A percentile compares a stretch with the other conserved stretches of the same genome.
Evolutionary conservation across 2,888 invertebrate genomes (phyloP).

Genomic region (Callimorpha dominula): DNA sequence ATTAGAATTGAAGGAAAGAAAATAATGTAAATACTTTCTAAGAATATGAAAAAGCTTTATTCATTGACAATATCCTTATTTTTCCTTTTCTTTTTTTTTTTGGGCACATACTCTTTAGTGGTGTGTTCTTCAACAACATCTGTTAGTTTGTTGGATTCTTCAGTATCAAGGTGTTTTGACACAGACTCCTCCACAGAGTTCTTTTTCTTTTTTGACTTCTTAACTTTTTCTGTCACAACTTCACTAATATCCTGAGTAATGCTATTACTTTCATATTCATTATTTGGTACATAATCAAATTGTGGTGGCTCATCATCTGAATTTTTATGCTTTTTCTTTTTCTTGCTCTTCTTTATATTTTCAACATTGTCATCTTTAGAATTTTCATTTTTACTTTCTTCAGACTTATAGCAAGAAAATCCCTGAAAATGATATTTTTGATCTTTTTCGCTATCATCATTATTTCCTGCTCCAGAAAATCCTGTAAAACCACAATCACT

Average conservation of each 20-base stretch:
- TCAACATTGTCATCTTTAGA: slow-evolving; percentile 11
- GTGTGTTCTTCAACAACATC: slow-evolving; percentile 28
- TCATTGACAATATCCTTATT: slow-evolving; percentile 53
- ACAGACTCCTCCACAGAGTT: slow-evolving; percentile 32
- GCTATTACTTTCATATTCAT: neutral
- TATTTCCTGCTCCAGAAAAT: slow-evolving; percentile 68
- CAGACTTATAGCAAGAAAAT: slow-evolving; percentile 49
- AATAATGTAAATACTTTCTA: too few species aligned
- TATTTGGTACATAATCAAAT: slow-evolving; percentile 25
- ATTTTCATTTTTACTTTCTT: slow-evolving; percentile 31
- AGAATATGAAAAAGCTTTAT: slow-evolving; percentile 23
- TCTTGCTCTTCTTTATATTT: slow-evolving; percentile 54
- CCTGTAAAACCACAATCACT: slow-evolving; percentile 69
- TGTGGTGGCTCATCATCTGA: slow-evolving; percentile 17
- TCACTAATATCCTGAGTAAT: slow-evolving; percentile 49
- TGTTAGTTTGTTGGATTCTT: slow-evolving; percentile 33
- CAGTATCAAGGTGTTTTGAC: slow-evolving; percentile 25
- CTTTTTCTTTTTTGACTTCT: slow-evolving; percentile 57
- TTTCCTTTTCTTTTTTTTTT: slow-evolving; percentile 77
- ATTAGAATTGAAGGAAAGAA: too few species aligned
- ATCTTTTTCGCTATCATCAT: slow-evolving; percentile 42
- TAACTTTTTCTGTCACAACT: slow-evolving; percentile 35
- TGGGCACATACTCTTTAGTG: slow-evolving; percentile 60
- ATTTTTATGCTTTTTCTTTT: slow-evolving; percentile 57
- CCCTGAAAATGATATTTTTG: slow-evolving; percentile 51